phyloP scores from a whole-genome alignment of 2,888 invertebrate species.

The Leucophenga maculata region DNA sequence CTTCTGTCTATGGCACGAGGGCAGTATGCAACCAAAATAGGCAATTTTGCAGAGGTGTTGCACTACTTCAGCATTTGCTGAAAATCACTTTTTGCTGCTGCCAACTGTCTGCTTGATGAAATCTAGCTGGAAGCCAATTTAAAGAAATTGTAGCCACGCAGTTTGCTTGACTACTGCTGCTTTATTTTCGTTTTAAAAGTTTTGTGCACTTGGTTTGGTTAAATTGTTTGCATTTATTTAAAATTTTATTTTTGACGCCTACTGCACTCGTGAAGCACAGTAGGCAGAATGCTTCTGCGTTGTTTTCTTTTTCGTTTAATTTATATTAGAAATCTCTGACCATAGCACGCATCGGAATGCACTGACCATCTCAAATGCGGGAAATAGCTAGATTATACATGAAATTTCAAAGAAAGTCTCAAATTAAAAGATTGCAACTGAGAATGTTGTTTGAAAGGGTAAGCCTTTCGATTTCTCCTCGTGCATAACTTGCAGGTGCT shows the following conservation, averaged over 20 bases:
- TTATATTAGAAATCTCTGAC: too few relatives aligned
- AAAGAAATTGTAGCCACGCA: not conserved
- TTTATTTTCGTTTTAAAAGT: slow-evolving; percentile 47
- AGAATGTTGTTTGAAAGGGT: too few relatives aligned
- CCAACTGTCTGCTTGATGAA: slow-evolving; percentile 51
- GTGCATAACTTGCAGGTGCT: too few relatives aligned
- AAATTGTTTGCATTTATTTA: slow-evolving; percentile 61
- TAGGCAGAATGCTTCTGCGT: too few relatives aligned
- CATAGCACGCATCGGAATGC: too few relatives aligned
- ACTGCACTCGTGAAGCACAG: not conserved
- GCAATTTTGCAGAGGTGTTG: slow-evolving; percentile 58
- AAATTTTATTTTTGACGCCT: slow-evolving; percentile 26
- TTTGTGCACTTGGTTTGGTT: slow-evolving; percentile 61
- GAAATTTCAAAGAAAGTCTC: too few relatives aligned
- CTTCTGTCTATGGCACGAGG: slow-evolving; percentile 4
- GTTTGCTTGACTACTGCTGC: slow-evolving; percentile 17
- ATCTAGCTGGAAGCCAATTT: slow-evolving; percentile 51
- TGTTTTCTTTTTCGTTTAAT: too few relatives aligned
- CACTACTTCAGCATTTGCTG: slow-evolving; percentile 53
- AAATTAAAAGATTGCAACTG: too few relatives aligned
- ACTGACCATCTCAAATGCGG: too few relatives aligned
- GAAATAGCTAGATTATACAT: too few relatives aligned
- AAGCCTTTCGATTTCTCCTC: too few relatives aligned
- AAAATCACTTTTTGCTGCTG: slow-evolving; percentile 36
- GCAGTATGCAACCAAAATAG: slow-evolving; percentile 31